phyloP scores from a whole-genome alignment of 64 coral and sea anemone species.

The Porites lutea region DNA sequence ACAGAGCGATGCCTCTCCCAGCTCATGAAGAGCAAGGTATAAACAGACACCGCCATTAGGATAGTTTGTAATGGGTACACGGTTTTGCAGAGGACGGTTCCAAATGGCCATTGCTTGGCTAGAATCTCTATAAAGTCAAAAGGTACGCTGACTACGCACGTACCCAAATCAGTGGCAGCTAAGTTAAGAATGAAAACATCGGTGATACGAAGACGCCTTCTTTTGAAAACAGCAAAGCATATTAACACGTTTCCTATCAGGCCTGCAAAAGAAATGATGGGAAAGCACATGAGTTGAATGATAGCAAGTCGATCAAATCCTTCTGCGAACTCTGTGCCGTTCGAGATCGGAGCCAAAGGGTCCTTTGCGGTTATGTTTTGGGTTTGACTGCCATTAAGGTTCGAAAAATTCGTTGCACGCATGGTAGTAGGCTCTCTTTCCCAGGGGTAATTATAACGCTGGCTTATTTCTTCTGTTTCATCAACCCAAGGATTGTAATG shows the following conservation, averaged over 20 bases:
- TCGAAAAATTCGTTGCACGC: not conserved
- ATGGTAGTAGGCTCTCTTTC: not conserved
- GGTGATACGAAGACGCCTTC: conserved; percentile 76
- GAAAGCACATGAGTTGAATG: conserved; percentile 79
- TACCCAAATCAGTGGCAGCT: conserved; percentile 79
- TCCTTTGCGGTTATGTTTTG: not conserved
- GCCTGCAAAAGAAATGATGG: conserved; percentile 76
- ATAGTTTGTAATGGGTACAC: conserved; percentile 91
- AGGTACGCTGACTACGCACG: conserved; percentile 83
- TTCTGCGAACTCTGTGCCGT: not conserved
- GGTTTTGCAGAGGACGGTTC: conserved; percentile 75
- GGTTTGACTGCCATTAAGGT: not conserved
- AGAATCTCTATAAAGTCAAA: conserved; percentile 92
- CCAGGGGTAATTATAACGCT: too few relatives aligned
- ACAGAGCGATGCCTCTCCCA: conserved; percentile 80
- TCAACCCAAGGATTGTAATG: not conserved
- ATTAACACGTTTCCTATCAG: conserved; percentile 84
- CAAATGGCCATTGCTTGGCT: conserved; percentile 77
- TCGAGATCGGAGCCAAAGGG: not conserved
- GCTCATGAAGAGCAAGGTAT: conserved; percentile 91
- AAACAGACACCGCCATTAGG: conserved; percentile 83
- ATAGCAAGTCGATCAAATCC: conserved; percentile 22
- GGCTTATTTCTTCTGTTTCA: not conserved
- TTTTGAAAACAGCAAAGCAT: conserved; percentile 82
- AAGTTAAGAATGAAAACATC: conserved; percentile 90